Evolutionary conservation across 92 coral and sea anemone species (phyloP), one percentile per base, ranked within the genome.

Genomic region (Epizoanthus scotinus): DNA sequence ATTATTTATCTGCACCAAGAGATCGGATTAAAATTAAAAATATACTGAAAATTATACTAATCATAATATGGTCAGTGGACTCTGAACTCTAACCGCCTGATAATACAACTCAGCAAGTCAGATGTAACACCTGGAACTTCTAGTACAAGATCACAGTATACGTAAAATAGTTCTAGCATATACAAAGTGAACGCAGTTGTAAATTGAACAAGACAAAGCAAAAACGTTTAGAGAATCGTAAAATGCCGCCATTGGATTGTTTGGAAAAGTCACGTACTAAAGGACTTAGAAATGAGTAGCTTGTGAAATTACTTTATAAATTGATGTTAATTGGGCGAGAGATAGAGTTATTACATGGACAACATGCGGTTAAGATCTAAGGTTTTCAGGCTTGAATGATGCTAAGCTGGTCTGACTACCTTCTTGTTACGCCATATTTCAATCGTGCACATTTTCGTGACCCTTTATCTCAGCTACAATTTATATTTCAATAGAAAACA

Each of bases 251-350:
- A 38, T 36, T 60, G 8, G 63, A 31, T 59, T 40, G 42, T 60
- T 58, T 21, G 68, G 61, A 75, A 59, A 59, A 19, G 27, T 36
- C 25, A n/a, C 27, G 61, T 38, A 40, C 61, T 59, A 5, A 49
- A 75, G 56, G 38, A 20, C 61, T 75, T 12, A 67, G 81, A 75
- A 75, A 75, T 75, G 68, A 75, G 68, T 75, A 56, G 56, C 81
- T 59, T 19, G 56, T 75, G 81, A 38, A 75, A 75, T 75, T 58
- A 60, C 28, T 68, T 59, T 21, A 47, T 75, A 57, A 75, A 75
- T 75, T 75, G 81, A 58, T 75, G 81, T 75, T 75, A 75, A 75
- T 75, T 75, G 81, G 81, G 67, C 81, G 56, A 75, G 61, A 59
- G 63, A 75, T 75, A 59, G 81, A 75, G 56, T 75, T 58, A 60